Evolutionary conservation across 2,113 vertebrate species (phyloP).

Genomic region (Hemicordylus capensis): DNA sequence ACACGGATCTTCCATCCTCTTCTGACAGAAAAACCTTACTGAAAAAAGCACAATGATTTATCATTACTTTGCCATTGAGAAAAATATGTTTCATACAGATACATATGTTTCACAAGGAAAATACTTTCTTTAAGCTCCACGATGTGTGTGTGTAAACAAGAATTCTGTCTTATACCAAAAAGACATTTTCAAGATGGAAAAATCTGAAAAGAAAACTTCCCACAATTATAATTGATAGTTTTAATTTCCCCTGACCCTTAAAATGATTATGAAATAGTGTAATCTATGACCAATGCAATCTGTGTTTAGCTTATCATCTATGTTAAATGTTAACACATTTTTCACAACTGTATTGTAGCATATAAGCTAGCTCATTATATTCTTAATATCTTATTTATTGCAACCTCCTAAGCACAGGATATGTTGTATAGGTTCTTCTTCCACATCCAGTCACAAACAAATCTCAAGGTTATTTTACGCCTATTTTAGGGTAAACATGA

Average conservation of each 20-base stretch:
- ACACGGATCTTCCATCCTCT: neutral
- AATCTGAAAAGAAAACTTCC: neutral
- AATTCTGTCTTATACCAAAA: neutral
- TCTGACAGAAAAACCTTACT: neutral
- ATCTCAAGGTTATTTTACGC: no score
- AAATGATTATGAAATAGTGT: neutral
- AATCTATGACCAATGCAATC: neutral
- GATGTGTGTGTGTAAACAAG: neutral
- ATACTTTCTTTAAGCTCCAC: neutral
- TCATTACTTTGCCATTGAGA: conserved; percentile 1
- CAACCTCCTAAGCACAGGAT: no score
- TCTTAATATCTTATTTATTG: no score
- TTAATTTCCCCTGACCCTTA: neutral
- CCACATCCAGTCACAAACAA: no score
- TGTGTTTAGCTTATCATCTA: no score
- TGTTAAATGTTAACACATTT: no score
- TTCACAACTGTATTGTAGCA: neutral
- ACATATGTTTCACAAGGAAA: neutral
- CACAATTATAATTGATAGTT: neutral
- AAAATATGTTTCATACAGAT: neutral
- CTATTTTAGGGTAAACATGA: no score
- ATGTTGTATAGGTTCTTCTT: no score
- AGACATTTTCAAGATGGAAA: neutral
- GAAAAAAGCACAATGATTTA: neutral
- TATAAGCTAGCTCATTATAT: neutral